Evolutionary conservation across 2,113 vertebrate genomes (phyloP).

Genomic region (Thalassoma bifasciatum): DNA sequence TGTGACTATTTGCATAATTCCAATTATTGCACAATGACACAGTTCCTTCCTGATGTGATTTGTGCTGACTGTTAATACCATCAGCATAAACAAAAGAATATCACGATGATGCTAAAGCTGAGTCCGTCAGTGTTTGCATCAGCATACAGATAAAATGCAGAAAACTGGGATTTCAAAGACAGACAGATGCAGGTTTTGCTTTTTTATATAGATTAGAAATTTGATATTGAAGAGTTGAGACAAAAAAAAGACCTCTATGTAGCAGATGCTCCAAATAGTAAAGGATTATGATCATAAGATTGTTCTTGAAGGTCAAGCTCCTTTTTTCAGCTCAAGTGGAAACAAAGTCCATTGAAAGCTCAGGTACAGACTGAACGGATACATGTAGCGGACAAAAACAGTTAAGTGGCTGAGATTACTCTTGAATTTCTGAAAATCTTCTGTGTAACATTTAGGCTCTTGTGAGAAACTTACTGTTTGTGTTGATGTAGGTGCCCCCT

Average conservation of each 20-base stretch:
- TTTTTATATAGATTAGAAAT: not conserved
- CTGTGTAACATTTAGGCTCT: too few species aligned
- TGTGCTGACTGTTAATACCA: constrained; percentile 80
- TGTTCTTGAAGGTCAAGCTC: not conserved
- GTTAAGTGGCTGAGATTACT: too few species aligned
- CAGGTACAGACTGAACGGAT: too few species aligned
- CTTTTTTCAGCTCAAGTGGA: too few species aligned
- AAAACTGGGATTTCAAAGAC: constrained; percentile 18
- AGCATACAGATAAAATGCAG: constrained; percentile 28
- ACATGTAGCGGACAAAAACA: too few species aligned
- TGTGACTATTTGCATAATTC: constrained; percentile 80
- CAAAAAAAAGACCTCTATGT: not conserved
- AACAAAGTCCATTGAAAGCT: too few species aligned
- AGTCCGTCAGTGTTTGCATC: constrained; percentile 57
- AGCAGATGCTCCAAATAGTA: not conserved
- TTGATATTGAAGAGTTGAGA: not conserved
- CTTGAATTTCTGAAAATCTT: too few species aligned
- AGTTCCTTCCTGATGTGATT: constrained; percentile 79
- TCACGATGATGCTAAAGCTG: constrained; percentile 51
- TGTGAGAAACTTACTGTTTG: too few species aligned
- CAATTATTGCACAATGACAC: constrained; percentile 80
- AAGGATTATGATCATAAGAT: not conserved
- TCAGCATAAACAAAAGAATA: constrained; percentile 77
- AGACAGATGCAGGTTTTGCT: not conserved
- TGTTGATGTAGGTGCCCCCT: too few species aligned